phyloP scores from a whole-genome alignment of 1,140 invertebrate species.

The Drosophila erecta region DNA sequence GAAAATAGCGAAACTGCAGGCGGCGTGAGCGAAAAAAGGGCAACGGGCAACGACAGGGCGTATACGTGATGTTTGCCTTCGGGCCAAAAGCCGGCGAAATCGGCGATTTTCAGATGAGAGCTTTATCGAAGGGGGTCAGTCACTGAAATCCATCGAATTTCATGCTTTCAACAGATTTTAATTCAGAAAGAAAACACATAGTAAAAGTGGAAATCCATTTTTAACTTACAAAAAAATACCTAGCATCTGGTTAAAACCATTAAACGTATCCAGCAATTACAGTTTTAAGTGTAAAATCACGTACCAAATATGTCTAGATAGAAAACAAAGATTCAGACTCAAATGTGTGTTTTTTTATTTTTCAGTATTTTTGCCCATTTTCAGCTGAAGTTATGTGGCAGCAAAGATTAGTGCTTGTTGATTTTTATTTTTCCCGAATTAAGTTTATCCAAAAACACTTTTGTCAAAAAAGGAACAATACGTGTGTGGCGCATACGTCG shows the following conservation, averaged over 20 bases:
- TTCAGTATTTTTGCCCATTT: constrained; percentile 32
- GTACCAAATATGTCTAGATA: constrained; percentile 38
- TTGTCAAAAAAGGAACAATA: constrained; percentile 40
- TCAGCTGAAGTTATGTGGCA: background rate
- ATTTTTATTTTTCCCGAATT: constrained; percentile 19
- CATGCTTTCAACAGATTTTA: constrained; percentile 10
- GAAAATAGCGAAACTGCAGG: constrained; percentile 26
- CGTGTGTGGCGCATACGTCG: constrained; percentile 55
- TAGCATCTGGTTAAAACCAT: too few species aligned
- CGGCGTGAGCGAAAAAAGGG: background rate
- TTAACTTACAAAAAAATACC: too few species aligned
- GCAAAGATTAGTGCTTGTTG: constrained; percentile 41
- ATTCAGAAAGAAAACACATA: background rate
- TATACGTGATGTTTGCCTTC: constrained; percentile 41
- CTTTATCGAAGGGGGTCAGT: constrained; percentile 36
- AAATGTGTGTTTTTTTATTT: constrained; percentile 10
- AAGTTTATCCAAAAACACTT: constrained; percentile 38
- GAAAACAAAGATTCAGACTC: constrained; percentile 20
- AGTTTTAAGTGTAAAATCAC: constrained; percentile 44
- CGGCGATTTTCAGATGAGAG: constrained; percentile 28
- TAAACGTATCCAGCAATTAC: constrained; percentile 5
- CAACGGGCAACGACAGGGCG: constrained; percentile 22
- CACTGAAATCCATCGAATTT: constrained; percentile 8
- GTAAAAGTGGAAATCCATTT: background rate
- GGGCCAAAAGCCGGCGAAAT: constrained; percentile 23